Evolutionary conservation across 2,113 vertebrate species (phyloP).

Genomic region (Lepisosteus osseus): DNA sequence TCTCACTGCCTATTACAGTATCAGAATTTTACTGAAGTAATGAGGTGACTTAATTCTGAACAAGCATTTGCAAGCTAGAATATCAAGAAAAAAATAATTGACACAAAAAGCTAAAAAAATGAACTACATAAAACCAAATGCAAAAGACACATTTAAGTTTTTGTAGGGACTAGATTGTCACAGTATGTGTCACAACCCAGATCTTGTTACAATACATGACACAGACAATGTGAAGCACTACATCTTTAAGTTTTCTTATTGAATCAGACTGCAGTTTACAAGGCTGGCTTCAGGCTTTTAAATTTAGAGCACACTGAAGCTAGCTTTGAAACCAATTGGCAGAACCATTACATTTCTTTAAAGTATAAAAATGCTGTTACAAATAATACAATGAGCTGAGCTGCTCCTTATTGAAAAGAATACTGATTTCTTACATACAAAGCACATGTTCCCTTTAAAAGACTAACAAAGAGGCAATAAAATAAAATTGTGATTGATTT

Average conservation of each 20-base stretch:
- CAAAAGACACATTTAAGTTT: too few species aligned
- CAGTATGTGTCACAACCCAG: too few species aligned
- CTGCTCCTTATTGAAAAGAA: not conserved
- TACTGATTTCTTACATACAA: not conserved
- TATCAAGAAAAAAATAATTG: too few species aligned
- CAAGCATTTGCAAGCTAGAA: too few species aligned
- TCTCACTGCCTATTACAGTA: too few species aligned
- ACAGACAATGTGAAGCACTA: not conserved
- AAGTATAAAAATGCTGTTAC: slow-evolving; percentile 7
- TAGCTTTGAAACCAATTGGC: not conserved
- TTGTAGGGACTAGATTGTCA: too few species aligned
- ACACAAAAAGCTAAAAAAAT: too few species aligned
- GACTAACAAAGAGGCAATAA: too few species aligned
- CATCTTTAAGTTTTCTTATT: slow-evolving; percentile 13
- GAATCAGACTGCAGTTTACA: not conserved
- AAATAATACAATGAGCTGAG: not conserved
- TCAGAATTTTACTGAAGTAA: too few species aligned
- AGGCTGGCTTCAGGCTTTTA: not conserved
- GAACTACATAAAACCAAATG: too few species aligned
- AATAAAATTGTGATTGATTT: too few species aligned
- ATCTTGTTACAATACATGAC: not conserved
- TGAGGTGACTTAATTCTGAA: too few species aligned
- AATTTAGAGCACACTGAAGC: not conserved
- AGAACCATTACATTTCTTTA: slow-evolving; percentile 3
- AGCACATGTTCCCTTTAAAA: not conserved